Evolutionary conservation across 2,888 invertebrate genomes (phyloP).

Genomic region (Sesia bembeciformis): DNA sequence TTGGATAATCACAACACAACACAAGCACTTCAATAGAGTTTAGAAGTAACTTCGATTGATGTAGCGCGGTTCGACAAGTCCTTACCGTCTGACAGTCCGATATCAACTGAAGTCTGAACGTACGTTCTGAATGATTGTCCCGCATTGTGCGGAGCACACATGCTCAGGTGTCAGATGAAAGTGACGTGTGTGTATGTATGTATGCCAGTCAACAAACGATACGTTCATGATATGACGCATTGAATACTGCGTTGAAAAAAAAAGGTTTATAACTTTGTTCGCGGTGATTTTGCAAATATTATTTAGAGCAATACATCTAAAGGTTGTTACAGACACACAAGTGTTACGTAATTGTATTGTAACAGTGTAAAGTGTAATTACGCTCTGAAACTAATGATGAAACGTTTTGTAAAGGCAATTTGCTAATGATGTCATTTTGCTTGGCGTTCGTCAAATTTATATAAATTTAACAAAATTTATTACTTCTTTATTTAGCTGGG

Average conservation of each 20-base stretch:
- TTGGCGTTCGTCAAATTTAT: no score
- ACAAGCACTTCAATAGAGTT: slow-evolving; percentile 28
- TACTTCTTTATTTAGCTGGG: no score
- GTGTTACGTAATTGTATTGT: no score
- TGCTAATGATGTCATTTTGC: no score
- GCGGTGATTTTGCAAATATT: background rate
- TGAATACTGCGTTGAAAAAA: background rate
- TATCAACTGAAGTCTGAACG: slow-evolving; percentile 38
- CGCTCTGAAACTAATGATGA: no score
- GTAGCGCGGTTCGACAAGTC: slow-evolving; percentile 23
- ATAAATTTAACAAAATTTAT: no score
- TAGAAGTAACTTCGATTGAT: slow-evolving; percentile 21
- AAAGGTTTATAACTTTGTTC: no score
- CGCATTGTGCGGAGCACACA: slow-evolving; percentile 25
- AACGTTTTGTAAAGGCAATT: no score
- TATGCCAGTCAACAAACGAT: background rate
- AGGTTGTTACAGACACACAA: no score
- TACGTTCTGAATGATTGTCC: slow-evolving; percentile 23
- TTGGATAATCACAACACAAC: slow-evolving; percentile 45
- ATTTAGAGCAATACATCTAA: background rate
- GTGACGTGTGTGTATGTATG: slow-evolving; percentile 21
- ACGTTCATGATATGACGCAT: background rate
- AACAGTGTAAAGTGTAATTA: no score
- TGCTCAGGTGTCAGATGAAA: slow-evolving; percentile 29
- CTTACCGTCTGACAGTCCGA: slow-evolving; percentile 24